phyloP scores from a whole-genome alignment of 2,113 vertebrate species.

The Bubalus kerabau region DNA sequence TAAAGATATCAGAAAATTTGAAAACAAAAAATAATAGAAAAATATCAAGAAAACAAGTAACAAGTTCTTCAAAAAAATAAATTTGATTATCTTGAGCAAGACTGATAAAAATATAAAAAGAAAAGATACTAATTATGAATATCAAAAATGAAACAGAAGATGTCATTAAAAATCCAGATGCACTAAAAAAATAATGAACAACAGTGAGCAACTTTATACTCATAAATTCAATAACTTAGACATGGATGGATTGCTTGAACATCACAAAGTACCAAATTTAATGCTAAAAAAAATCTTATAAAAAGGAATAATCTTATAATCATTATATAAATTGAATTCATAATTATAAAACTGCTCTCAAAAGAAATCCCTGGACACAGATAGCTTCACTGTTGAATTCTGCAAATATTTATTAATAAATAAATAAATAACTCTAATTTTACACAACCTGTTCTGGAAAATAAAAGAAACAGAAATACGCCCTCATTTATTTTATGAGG shows the following conservation, averaged over 20 bases:
- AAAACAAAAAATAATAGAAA: background rate
- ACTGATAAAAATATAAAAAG: background rate
- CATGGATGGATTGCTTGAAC: background rate
- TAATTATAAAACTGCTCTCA: background rate
- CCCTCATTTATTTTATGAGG: background rate
- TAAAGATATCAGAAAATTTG: background rate
- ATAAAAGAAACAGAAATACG: background rate
- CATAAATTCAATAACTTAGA: background rate
- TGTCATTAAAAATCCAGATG: background rate
- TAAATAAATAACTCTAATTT: background rate
- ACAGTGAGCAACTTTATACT: background rate
- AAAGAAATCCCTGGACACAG: background rate
- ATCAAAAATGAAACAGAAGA: background rate
- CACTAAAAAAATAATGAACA: background rate
- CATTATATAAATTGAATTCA: background rate
- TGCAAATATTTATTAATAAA: background rate
- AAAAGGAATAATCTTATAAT: background rate
- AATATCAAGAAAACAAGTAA: background rate
- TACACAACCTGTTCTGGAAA: background rate
- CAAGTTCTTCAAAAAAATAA: background rate
- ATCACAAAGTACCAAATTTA: background rate
- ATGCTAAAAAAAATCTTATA: background rate
- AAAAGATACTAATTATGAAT: background rate
- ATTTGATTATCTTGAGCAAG: background rate
- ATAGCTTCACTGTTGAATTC: background rate